Evolutionary conservation across 2,888 invertebrate genomes (phyloP), one percentile per base, ranked within the genome.

Genomic region (Oscheius sp.): DNA sequence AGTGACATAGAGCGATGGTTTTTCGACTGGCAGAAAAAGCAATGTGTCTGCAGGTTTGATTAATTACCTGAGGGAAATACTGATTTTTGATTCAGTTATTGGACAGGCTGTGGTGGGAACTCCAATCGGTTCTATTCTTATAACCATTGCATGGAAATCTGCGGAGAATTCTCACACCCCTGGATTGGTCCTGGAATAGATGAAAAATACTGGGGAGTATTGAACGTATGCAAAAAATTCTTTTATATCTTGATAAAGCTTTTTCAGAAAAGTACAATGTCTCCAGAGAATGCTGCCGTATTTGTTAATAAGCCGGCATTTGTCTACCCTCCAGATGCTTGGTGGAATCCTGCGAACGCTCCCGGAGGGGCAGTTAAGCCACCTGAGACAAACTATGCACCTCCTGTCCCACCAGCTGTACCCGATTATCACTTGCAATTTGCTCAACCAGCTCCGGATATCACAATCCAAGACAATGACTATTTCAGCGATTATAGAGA

Each of bases 31-130:
- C 61, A 65, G 25, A 72, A 73, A 52, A 78, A 78, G 50, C 75
- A 76, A 66, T 82, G 82, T 52, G 76, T 81, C 29, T 82, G 82
- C 70, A 78, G 76, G 67, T 77, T 27, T 33, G 64, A 39, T 39
- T 20, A 6, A 55, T 55, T 58, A 34, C 37, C 58, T 58, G 6
- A 25, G 33, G 12, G 17, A 27, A 25, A 4, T 50, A 25, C 8
- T 10, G 8, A 29, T 57, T 58, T 15, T 27, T 17, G 12, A 39
- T 73, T 65, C 39, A 78, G 79, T 46, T 81, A 75, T 72, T 82
- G 79, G 80, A 74, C 79, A 37, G 82, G 82, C 1, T 82, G 81
- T 65, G 81, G 81, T 5, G 81, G 81, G 1, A 82, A 82, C 63
- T 75, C 75, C 8, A 82, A 82, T 39, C 75, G 75, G 39, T 82